These are phyloP conservation scores for Tetropium fuscum DNA, from an alignment of 2,888 invertebrate genomes.

Conservation along the genomic window DNA sequence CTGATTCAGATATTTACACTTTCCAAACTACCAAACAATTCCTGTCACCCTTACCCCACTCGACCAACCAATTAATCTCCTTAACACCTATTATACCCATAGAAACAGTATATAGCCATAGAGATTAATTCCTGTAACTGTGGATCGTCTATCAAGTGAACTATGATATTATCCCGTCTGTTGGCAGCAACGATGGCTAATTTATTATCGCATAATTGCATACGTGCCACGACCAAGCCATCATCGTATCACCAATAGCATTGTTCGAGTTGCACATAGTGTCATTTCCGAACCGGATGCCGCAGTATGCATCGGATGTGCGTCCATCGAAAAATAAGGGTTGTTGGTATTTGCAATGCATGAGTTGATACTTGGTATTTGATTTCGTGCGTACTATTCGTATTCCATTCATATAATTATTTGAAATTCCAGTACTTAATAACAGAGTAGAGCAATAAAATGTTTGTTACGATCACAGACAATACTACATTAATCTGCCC, in stretches of 20 bases:
- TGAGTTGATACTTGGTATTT: too few species aligned
- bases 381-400: too few species aligned
- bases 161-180: constrained; percentile 42
- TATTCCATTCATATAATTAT: too few species aligned
- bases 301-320: constrained; percentile 1
- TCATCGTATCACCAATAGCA: constrained; percentile 34
- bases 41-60: too few species aligned
- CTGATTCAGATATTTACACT: too few species aligned
- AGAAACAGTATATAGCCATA: constrained; percentile 34
- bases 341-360: too few species aligned
- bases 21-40: too few species aligned
- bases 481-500: too few species aligned
- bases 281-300: constrained; percentile 26
- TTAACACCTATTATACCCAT: constrained; percentile 39
- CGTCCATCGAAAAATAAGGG: background rate
- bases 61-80: constrained; percentile 33
- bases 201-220: constrained; percentile 50
- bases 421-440: too few species aligned
- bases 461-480: too few species aligned
- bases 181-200: constrained; percentile 46
- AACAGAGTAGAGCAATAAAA: too few species aligned
- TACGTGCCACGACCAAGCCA: constrained; percentile 48
- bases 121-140: constrained; percentile 39
- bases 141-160: constrained; percentile 42
- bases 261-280: constrained; percentile 29